Evolutionary conservation across 1,140 invertebrate genomes (phyloP), one percentile per base, ranked within the genome.

Genomic region (Pantala flavescens): DNA sequence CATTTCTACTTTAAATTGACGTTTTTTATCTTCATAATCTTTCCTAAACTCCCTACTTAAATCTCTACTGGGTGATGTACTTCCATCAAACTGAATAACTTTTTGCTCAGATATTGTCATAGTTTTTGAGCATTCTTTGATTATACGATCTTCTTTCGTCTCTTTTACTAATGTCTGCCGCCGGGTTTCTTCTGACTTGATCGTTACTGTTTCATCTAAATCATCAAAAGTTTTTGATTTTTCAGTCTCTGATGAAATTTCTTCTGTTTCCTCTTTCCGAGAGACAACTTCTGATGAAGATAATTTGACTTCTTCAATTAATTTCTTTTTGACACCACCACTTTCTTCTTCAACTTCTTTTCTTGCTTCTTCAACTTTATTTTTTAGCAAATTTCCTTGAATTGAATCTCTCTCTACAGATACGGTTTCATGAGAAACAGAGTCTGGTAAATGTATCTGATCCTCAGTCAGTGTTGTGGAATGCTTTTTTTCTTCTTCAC

Each of bases 191-290:
- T 72, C 36, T 24, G 23, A 24, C 71, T 72, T 42, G 1, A 24
- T 10, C 1, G 71, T 72, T 3, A 42, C 23, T 0, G 11, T 3
- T 12, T 24, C 43, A 19, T 63, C 42, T 24, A 49, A n/a, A 55
- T 74, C 43, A 24, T 43, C 43, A 63, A 9, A 49, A 1, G 14
- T 21, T 55, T 24, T 74, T 23, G 43, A 23, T 43, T 23, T 55
- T 74, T 74, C 73, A 1, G 12, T 16, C 16, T 72, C 71, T 7
- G 71, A 23, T 14, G 12, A 74, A 63, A 63, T 7, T 23, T 36
- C 73, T 71, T 78, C 71, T 49, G 77, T 78, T 78, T 82, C 79
- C 72, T 82, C 80, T 73, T 80, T 79, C 76, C 80, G 80, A 19
- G 81, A 73, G 72, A 79, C 78, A 24, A 43, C 63, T 23, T 78